Percentiles rank a stretch among this genome's conserved stretches.
Conservation (phyloP, 2,888 invertebrate species). For the Poecilus cupreus region DNA sequence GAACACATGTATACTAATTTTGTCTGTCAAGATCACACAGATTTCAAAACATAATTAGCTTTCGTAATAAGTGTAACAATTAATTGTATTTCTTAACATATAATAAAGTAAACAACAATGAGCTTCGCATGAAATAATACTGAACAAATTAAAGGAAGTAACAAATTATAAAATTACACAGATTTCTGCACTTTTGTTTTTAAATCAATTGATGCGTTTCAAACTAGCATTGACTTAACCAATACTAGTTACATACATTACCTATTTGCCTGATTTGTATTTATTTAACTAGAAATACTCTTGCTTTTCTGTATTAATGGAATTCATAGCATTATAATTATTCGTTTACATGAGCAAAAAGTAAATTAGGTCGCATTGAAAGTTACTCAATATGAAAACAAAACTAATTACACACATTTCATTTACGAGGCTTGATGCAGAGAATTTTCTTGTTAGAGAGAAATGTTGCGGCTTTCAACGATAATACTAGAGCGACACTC, state of each 20-base stretch:
- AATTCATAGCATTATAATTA: slow-evolving; percentile 40
- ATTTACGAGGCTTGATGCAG: slow-evolving; percentile 14
- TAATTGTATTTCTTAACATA: no score
- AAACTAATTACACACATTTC: slow-evolving; percentile 46
- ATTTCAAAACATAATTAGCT: no score
- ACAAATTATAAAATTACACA: no score
- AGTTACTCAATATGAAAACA: slow-evolving; percentile 46
- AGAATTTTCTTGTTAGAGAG: slow-evolving; percentile 3
- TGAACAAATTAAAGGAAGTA: no score
- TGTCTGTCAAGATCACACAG: no score
- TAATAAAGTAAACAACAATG: no score
- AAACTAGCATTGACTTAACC: background rate
- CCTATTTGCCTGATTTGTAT: background rate
- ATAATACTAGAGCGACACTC: no score
- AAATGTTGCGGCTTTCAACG: background rate
- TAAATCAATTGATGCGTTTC: background rate
- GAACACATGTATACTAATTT: no score
- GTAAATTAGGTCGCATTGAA: slow-evolving; percentile 45
- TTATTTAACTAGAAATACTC: slow-evolving; percentile 1
- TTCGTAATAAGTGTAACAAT: no score
- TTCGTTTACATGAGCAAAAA: slow-evolving; percentile 47
- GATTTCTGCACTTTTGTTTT: background rate
- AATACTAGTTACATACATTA: background rate
- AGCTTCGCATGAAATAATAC: no score
- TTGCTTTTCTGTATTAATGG: slow-evolving; percentile 5